Base-by-base conservation (phyloP, 2,888 invertebrate genomes). In the Cylloceria caligata region DNA sequence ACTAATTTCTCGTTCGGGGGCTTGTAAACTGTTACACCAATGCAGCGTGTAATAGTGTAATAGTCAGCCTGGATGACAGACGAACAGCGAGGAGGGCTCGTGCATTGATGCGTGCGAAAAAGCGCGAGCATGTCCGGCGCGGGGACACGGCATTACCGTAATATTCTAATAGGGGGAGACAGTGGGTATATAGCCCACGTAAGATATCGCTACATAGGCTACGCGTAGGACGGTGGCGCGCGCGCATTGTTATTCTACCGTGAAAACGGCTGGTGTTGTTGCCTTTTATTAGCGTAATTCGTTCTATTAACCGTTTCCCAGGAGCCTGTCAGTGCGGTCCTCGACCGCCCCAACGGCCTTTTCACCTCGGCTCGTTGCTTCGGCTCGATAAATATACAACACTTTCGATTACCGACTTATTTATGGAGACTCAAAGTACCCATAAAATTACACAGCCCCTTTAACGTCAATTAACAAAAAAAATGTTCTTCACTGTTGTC, bases 231-330 rank as follows among this genome's bases (percentile, higher is more conserved):
- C 55, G 62, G 62, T 82, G 77, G 83, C 78, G 85, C 87, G 86
- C 88, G 69, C 68, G 65, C 90, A 91, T 91, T 92, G 91, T 91
- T 91, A 92, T 92, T 92, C 91, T 92, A 91, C 89, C 91, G 91
- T 92, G 91, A 92, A 92, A 92, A 92, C 91, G 90, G 83, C 90
- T 86, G 89, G 83, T 88, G 90, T 89, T 90, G 89, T 91, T 91
- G 89, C 89, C 90, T 85, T 85, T 86, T 87, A 91, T 92, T 90
- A 91, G 88, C 88, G 89, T 90, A 90, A 91, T 90, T 91, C 88
- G 89, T 90, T 89, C 90, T 88, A 89, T 89, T 89, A 89, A 88
- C 88, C 86, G 89, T 88, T 90, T 89, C 87, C 88, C 88, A 88
- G 82, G 71, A 76, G 69, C 71, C 34, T 69, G 13, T 45, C 62